phyloP scores from a whole-genome alignment of 2,888 invertebrate genomes.

The Volucella inanis region DNA sequence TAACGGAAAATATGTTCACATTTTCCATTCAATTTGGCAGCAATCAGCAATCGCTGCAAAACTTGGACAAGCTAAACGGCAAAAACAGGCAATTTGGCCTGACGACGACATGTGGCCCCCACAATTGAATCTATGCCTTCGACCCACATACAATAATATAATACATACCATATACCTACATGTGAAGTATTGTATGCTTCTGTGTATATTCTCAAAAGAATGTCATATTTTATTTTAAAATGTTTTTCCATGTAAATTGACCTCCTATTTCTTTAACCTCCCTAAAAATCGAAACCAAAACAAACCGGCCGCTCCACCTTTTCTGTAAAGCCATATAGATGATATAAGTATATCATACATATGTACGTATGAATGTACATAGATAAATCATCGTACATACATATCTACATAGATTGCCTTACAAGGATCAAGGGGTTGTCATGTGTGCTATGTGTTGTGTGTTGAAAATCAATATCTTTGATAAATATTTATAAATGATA shows the following conservation, averaged over 20 bases:
- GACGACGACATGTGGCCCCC: constrained; percentile 65
- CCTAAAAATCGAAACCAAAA: not conserved
- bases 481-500: constrained; percentile 75
- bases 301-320: constrained; percentile 49
- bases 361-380: no score
- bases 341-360: not conserved
- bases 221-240: constrained; percentile 73
- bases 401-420: constrained; percentile 1
- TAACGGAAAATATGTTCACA: constrained; percentile 71
- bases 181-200: not conserved
- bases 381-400: not conserved
- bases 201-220: constrained; percentile 61
- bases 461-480: constrained; percentile 73
- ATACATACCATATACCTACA: not conserved
- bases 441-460: constrained; percentile 37
- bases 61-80: constrained; percentile 49
- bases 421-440: constrained; percentile 54
- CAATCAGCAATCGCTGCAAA: constrained; percentile 58
- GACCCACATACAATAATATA: constrained; percentile 65
- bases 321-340: constrained; percentile 32
- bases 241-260: constrained; percentile 71
- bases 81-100: constrained; percentile 66
- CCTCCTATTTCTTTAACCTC: constrained; percentile 18
- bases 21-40: constrained; percentile 75
- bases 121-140: constrained; percentile 50